Evolutionary conservation across 2,797 vertebrate species (phyloP), one percentile per base, ranked within the genome.

Genomic region (Aphelocoma californica): DNA sequence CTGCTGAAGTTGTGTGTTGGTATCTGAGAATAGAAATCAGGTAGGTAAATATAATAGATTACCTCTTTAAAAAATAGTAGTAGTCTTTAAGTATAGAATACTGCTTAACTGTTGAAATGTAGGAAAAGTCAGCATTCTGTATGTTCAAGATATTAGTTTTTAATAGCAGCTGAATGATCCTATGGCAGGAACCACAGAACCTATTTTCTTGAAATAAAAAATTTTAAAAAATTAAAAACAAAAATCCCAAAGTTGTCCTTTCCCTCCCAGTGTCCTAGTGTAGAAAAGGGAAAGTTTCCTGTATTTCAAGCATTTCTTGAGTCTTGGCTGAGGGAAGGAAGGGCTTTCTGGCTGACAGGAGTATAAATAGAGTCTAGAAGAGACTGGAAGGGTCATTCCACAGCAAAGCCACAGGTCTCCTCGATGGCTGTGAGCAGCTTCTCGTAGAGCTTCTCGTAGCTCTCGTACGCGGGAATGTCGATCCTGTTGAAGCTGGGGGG

Each of bases 381-480:
- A 93, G 96, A 71, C 95, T 90, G 95, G 26, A 85, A 69, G 86
- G 88, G 84, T 99, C 98, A 99, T 97, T 99, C 99, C 94, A 99
- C 99, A 82, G 99, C 99, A 74, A 99, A 99, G 95, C 99, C 99
- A 73, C 99, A 99, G 9, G 99, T 99, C 97, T 99, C 99, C 98
- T 99, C 99, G 54, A 99, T 99, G 98, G 99, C 99, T 28, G 99
- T 99, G 96, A 99, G 98, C 97, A 99, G 98, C 98, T 99, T 99
- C 98, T 99, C 99, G 71, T 99, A 99, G 24, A 99, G 98, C 98
- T 99, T 99, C 95, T 99, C 99, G 29, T 99, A 99, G 94, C 97
- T 98, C 97, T 99, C 99, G 12, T 99, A 99, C 3, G 99, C 99
- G 74, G 99, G 99, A 98, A 99, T 99, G 99, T 99, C 99, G 71